phyloP scores from a whole-genome alignment of 2,797 vertebrate species.

The Poecilia picta region DNA sequence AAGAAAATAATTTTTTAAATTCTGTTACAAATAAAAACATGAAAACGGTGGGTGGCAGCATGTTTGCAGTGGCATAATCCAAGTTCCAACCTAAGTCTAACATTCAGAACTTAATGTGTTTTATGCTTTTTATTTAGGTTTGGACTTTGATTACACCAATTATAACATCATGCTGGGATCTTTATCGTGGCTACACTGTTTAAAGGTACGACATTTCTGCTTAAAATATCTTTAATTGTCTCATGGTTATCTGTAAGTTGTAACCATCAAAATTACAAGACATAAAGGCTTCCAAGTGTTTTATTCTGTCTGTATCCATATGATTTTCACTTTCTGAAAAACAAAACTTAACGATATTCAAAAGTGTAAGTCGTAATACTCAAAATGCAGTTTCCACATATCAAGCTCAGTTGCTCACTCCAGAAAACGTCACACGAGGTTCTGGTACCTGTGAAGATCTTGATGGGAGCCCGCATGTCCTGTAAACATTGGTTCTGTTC shows the following conservation, averaged over 20 bases:
- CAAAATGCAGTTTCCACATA: neutral
- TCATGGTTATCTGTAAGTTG: neutral
- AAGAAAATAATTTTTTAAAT: no score
- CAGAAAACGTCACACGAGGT: neutral
- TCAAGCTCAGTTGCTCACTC: neutral
- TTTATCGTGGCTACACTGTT: neutral
- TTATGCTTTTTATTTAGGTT: neutral
- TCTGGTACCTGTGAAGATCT: conserved; percentile 71
- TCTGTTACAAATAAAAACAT: neutral
- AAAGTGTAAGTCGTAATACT: neutral
- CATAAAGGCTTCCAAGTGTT: neutral
- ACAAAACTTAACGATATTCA: neutral
- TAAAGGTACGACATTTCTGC: neutral
- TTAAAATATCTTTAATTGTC: neutral
- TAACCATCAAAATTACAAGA: neutral
- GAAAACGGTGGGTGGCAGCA: neutral
- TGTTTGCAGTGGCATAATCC: neutral
- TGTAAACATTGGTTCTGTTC: conserved; percentile 66
- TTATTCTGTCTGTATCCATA: neutral
- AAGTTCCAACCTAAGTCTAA: neutral
- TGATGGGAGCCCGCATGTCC: conserved; percentile 63
- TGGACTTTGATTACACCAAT: neutral
- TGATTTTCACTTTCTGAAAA: neutral
- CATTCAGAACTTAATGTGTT: neutral
- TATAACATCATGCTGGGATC: neutral